Evolutionary conservation across 2,113 vertebrate species (phyloP).

Genomic region (Micromys minutus): DNA sequence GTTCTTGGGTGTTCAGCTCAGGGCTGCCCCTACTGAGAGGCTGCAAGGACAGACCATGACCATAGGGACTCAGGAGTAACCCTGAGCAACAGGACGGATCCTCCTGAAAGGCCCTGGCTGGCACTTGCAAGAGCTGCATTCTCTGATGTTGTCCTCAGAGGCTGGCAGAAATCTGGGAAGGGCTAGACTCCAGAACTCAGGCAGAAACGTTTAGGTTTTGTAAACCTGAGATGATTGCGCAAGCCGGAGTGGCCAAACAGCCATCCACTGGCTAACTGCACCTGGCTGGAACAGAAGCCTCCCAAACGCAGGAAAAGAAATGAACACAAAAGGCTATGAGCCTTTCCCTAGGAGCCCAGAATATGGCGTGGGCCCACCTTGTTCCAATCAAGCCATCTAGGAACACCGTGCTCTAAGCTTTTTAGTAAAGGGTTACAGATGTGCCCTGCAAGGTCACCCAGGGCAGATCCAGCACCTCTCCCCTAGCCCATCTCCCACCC

Average conservation of each 20-base stretch:
- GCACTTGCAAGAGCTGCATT: not conserved
- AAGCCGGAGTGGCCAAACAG: not conserved
- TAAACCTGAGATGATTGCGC: not conserved
- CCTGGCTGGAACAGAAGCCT: not conserved
- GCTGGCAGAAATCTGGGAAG: not conserved
- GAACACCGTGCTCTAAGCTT: not conserved
- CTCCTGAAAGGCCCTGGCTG: not conserved
- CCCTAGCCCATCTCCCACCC: too few relatives aligned
- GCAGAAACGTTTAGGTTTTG: not conserved
- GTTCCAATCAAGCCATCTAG: not conserved
- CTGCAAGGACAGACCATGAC: not conserved
- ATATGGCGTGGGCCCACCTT: accelerated
- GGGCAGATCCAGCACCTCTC: not conserved
- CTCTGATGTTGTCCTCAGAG: not conserved
- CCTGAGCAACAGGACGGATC: not conserved
- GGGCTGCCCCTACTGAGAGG: not conserved
- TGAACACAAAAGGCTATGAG: not conserved
- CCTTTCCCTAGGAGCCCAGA: not conserved
- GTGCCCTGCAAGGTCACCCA: not conserved
- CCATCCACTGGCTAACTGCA: not conserved
- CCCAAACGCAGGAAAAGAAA: not conserved
- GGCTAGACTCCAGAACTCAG: not conserved
- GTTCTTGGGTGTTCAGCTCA: not conserved
- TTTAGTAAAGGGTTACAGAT: not conserved
- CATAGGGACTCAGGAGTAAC: not conserved